Evolutionary conservation across 2,888 invertebrate genomes (phyloP).

Genomic region (Esperia sulphurella): DNA sequence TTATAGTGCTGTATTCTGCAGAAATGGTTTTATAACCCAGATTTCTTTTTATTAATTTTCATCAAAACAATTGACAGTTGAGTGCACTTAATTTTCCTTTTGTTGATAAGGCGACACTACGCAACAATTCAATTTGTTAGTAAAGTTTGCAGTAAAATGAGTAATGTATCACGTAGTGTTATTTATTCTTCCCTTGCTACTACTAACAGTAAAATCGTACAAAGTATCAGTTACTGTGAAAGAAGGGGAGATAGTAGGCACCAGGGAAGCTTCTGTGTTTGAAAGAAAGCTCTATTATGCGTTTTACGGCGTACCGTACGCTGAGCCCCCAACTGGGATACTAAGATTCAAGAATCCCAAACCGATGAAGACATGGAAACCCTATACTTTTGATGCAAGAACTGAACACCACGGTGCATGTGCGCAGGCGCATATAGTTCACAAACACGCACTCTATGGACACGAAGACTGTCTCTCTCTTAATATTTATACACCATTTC

Average conservation of each 20-base stretch:
- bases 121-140: neutral
- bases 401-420: conserved; percentile 74
- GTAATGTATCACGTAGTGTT: conserved; percentile 23
- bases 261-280: conserved; percentile 41
- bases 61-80: conserved; percentile 31
- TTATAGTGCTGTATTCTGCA: too few species aligned
- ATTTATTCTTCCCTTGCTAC: conserved; percentile 25
- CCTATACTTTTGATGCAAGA: conserved; percentile 74
- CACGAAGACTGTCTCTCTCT: conserved; percentile 82
- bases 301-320: conserved; percentile 68
- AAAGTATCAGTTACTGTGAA: conserved; percentile 45
- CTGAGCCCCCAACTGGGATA: conserved; percentile 47
- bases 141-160: conserved; percentile 15
- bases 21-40: neutral
- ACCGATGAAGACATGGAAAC: conserved; percentile 58
- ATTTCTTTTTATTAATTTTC: too few species aligned
- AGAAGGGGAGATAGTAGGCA: conserved; percentile 51
- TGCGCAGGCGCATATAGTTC: conserved; percentile 79
- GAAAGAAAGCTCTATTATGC: conserved; percentile 44
- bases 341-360: conserved; percentile 62
- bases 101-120: neutral
- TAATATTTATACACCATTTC: conserved; percentile 82
- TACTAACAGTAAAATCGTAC: conserved; percentile 19
- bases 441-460: conserved; percentile 58
- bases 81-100: conserved; percentile 27